These are phyloP conservation scores for Saturnia japonica DNA, from an alignment of 2,888 invertebrate genomes.

Conservation along the genomic window DNA sequence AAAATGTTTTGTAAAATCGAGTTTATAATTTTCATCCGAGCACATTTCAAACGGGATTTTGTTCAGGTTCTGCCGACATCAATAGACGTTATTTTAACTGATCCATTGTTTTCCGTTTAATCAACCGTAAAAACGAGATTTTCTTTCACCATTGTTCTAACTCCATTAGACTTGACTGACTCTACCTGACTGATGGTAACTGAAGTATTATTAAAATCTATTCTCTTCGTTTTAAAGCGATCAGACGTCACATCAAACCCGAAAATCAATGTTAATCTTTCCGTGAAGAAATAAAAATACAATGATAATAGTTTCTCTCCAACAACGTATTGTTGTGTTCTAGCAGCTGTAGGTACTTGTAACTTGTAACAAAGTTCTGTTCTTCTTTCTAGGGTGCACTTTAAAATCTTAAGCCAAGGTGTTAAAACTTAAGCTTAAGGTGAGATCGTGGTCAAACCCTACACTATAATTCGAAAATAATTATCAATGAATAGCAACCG, in stretches of 20 bases:
- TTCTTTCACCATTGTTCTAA: constrained; percentile 5
- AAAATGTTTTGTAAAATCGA: not conserved
- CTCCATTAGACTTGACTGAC: not conserved
- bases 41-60: not conserved
- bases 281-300: not conserved
- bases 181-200: not conserved
- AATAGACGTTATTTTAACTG: not conserved
- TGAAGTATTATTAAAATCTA: not conserved
- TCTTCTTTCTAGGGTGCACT: not conserved
- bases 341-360: too few relatives aligned
- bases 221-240: not conserved
- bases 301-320: not conserved
- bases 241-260: not conserved
- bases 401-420: not conserved
- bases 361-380: not conserved
- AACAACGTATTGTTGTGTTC: not conserved
- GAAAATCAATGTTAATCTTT: not conserved
- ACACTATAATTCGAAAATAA: not conserved
- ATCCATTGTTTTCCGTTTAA: constrained; percentile 45
- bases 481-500: too few relatives aligned
- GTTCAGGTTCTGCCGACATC: not conserved
- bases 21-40: not conserved
- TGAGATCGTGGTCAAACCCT: not conserved
- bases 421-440: too few relatives aligned
- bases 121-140: constrained; percentile 43